Conservation (phyloP, 2,888 invertebrate species). For the Augiades crinisus region DNA sequence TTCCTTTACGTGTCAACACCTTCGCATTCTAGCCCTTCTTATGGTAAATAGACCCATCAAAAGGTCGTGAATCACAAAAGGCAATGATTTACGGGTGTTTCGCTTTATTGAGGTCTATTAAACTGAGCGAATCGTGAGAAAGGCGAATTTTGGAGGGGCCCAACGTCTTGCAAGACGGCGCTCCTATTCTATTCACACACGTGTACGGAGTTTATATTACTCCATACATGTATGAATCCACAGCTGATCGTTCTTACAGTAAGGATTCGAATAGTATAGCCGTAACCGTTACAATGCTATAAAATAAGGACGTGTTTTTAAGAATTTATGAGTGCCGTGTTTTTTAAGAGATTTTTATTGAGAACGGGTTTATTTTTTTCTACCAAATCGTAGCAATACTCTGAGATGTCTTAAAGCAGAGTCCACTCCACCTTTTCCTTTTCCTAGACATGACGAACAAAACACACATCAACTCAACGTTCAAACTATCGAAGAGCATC, state of each 20-base stretch:
- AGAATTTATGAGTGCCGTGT: no score
- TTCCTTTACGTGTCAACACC: slow-evolving; percentile 74
- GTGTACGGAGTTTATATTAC: slow-evolving; percentile 3
- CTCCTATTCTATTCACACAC: slow-evolving; percentile 30
- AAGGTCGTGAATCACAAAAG: slow-evolving; percentile 67
- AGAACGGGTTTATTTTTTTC: no score
- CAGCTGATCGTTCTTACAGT: slow-evolving; percentile 18
- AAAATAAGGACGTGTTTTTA: background rate
- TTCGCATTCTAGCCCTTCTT: slow-evolving; percentile 75
- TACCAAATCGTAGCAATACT: no score
- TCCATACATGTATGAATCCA: slow-evolving; percentile 2
- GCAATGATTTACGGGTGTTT: slow-evolving; percentile 74
- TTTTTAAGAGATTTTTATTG: no score
- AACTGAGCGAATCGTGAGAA: slow-evolving; percentile 74
- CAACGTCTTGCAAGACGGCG: slow-evolving; percentile 59
- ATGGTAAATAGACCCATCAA: slow-evolving; percentile 67
- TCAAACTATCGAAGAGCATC: no score
- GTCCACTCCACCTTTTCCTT: no score
- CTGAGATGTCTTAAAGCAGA: no score
- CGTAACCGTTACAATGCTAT: background rate
- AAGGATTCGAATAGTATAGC: background rate
- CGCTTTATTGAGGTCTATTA: slow-evolving; percentile 69
- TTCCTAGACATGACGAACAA: no score
- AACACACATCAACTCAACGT: no score
- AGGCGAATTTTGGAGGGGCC: slow-evolving; percentile 55